These are phyloP conservation scores for Geotrypetes seraphini DNA, from an alignment of 2,797 vertebrate genomes.

Conservation along the genomic window DNA sequence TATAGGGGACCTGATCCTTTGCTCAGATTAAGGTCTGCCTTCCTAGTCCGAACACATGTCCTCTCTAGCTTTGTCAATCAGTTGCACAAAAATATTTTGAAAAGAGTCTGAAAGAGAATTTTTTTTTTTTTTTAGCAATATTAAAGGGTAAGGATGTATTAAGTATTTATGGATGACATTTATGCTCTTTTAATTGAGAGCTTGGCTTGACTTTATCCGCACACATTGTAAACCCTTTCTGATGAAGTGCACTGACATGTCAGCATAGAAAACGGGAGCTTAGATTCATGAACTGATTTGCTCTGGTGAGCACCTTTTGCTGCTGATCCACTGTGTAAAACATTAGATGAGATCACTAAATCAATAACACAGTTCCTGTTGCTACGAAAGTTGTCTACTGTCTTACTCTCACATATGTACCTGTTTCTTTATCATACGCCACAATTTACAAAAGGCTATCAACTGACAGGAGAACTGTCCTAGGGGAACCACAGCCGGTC, in stretches of 20 bases:
- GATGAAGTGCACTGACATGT: neutral
- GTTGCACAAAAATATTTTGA: neutral
- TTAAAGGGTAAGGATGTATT: neutral
- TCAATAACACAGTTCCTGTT: no score
- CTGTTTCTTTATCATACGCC: no score
- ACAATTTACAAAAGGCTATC: no score
- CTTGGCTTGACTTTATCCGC: neutral
- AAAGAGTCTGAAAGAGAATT: no score
- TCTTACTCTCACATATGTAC: no score
- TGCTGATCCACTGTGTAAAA: neutral
- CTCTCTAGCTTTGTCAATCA: neutral
- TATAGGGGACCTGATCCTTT: no score
- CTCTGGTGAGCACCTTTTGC: neutral
- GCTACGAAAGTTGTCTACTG: no score
- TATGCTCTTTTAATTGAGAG: slow-evolving; percentile 2
- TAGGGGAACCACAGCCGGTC: no score
- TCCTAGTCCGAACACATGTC: no score
- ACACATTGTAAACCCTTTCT: neutral
- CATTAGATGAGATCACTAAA: neutral
- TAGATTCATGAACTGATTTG: neutral
- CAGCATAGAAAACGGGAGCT: neutral
- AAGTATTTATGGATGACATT: slow-evolving; percentile 4
- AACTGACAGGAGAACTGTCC: no score
- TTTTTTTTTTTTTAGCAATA: no score
- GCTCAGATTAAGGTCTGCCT: no score